These are phyloP conservation scores for Columba livia DNA, from an alignment of 2,113 vertebrate species.

Conservation along the genomic window DNA sequence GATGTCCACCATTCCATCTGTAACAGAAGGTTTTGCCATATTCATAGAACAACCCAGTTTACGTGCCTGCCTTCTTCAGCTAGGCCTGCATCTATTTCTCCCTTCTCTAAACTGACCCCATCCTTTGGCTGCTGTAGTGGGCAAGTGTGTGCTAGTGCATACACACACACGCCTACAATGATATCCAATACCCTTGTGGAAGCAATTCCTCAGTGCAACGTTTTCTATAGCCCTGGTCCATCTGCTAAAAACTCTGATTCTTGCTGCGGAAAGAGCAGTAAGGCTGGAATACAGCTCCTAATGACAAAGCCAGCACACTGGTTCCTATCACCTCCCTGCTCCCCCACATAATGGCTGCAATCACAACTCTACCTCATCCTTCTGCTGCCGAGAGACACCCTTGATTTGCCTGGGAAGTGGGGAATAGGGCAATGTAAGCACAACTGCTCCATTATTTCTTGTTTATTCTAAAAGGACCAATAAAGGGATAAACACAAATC, in stretches of 20 bases:
- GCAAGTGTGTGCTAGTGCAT: rapidly evolving
- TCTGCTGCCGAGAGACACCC: conserved; percentile 17
- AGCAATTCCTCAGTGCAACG: neutral
- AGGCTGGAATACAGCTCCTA: neutral
- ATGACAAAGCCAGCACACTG: neutral
- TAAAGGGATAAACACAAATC: conserved; percentile 29
- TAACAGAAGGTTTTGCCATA: neutral
- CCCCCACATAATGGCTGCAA: neutral
- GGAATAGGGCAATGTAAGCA: conserved; percentile 18
- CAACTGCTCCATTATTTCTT: conserved; percentile 21
- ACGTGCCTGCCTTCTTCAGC: neutral
- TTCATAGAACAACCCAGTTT: rapidly evolving
- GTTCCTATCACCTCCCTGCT: neutral
- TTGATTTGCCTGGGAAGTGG: conserved; percentile 16
- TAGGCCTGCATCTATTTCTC: neutral
- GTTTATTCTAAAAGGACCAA: conserved; percentile 39
- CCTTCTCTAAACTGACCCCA: neutral
- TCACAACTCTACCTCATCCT: neutral
- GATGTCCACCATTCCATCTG: neutral
- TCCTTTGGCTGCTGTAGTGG: neutral
- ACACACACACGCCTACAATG: neutral
- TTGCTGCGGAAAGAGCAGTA: neutral
- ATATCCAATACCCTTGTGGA: neutral
- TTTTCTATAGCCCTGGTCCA: neutral
- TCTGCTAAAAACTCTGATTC: neutral